Conservation (phyloP, 2,113 vertebrate species). For the Baryphthengus martii region DNA sequence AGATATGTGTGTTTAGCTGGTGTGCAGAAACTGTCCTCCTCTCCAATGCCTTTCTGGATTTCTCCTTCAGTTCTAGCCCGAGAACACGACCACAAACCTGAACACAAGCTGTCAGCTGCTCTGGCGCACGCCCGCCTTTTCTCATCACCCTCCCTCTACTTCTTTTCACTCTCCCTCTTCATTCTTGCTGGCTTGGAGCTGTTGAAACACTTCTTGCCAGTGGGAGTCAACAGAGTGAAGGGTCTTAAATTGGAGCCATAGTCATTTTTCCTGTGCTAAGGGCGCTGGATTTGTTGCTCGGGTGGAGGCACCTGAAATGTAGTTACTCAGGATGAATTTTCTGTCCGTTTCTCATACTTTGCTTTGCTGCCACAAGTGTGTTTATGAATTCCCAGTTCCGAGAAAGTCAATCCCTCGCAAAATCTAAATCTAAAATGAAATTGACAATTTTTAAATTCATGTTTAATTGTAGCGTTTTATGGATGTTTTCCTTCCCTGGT, state of each 20-base stretch:
- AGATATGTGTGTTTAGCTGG: not conserved
- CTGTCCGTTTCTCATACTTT: not conserved
- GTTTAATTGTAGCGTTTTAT: not conserved
- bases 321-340: not conserved
- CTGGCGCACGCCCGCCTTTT: not conserved
- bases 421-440: not conserved
- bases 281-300: not conserved
- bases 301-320: not conserved
- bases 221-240: not conserved
- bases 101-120: not conserved
- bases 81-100: not conserved
- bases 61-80: not conserved
- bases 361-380: not conserved
- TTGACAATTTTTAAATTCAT: rapidly evolving
- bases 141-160: not conserved
- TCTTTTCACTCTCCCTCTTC: not conserved
- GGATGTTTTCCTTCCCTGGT: not conserved
- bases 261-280: not conserved
- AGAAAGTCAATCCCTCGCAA: not conserved
- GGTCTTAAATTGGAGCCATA: not conserved
- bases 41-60: not conserved
- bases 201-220: not conserved
- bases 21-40: not conserved
- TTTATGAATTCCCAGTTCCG: not conserved
- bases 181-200: not conserved